Conservation (phyloP, 2,797 vertebrate genomes). For the Spinibarbus caldwelli region DNA sequence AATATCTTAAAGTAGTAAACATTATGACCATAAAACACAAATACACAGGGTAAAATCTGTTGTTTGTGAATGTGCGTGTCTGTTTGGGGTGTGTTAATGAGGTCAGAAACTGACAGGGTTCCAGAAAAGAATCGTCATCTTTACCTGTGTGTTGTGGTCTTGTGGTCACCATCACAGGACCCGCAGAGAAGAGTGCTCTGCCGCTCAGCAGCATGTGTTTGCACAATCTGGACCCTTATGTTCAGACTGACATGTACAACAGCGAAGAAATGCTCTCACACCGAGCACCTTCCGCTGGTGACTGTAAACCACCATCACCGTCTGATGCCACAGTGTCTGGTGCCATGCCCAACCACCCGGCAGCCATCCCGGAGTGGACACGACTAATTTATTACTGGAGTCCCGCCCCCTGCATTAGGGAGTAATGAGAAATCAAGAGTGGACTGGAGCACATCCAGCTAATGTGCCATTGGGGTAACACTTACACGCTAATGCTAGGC, state of each 20-base stretch:
- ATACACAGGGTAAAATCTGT: not conserved
- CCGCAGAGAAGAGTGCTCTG: slow-evolving; percentile 31
- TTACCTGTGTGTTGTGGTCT: slow-evolving; percentile 41
- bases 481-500: slow-evolving; percentile 21
- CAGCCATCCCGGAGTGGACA: too few relatives aligned
- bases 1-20: not conserved
- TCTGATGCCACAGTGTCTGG: slow-evolving; percentile 48
- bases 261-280: slow-evolving; percentile 41
- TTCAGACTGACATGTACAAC: slow-evolving; percentile 50
- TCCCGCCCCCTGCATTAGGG: slow-evolving; percentile 64
- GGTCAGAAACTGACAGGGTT: slow-evolving; percentile 24
- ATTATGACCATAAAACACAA: not conserved
- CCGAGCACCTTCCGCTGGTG: slow-evolving; percentile 35
- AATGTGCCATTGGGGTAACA: slow-evolving; percentile 39
- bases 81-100: slow-evolving; percentile 15
- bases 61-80: not conserved
- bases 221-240: slow-evolving; percentile 48
- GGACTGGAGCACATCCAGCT: slow-evolving; percentile 60
- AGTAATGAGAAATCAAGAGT: slow-evolving; percentile 70
- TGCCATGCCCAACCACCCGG: slow-evolving; percentile 35
- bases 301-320: slow-evolving; percentile 30
- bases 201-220: slow-evolving; percentile 43
- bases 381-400: slow-evolving; percentile 68
- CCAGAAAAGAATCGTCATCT: slow-evolving; percentile 18
- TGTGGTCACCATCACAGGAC: slow-evolving; percentile 39